Conservation (phyloP, 1,140 invertebrate species). For the Galleria mellonella region DNA sequence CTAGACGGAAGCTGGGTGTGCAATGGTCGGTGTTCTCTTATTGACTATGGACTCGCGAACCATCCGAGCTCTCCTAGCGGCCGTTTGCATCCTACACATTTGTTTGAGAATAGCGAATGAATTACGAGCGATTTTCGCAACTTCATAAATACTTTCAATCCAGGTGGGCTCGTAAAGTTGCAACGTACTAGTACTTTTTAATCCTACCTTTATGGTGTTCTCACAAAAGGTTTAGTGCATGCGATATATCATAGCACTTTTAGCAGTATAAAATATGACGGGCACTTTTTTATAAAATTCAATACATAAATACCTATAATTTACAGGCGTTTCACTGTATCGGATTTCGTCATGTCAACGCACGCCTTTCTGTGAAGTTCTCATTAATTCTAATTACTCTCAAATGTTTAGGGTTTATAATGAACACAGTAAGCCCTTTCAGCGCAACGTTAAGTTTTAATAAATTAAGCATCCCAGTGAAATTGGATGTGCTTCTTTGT, state of each 20-base stretch:
- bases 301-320: no score
- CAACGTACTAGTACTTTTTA: slow-evolving; percentile 19
- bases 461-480: slow-evolving; percentile 8
- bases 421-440: slow-evolving; percentile 20
- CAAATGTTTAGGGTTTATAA: slow-evolving; percentile 47
- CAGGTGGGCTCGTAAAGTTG: slow-evolving; percentile 20
- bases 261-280: no score
- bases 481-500: slow-evolving; percentile 9
- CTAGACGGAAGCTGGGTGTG: slow-evolving; percentile 54
- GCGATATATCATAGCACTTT: no score
- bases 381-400: slow-evolving; percentile 62
- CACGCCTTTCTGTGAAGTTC: slow-evolving; percentile 42
- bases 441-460: slow-evolving; percentile 16
- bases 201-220: slow-evolving; percentile 15
- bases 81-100: slow-evolving; percentile 31
- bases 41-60: slow-evolving; percentile 19
- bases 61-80: slow-evolving; percentile 3
- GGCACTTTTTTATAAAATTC: no score
- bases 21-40: slow-evolving; percentile 33
- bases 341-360: slow-evolving; percentile 44
- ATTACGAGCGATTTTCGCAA: slow-evolving; percentile 32
- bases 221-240: slow-evolving; percentile 6
- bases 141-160: slow-evolving; percentile 27
- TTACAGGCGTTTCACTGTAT: slow-evolving; percentile 10
- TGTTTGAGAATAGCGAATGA: slow-evolving; percentile 31